A percentile compares a stretch with the other conserved stretches of the same genome.
Conservation (phyloP, 2,113 vertebrate genomes). For the Sitta europaea region DNA sequence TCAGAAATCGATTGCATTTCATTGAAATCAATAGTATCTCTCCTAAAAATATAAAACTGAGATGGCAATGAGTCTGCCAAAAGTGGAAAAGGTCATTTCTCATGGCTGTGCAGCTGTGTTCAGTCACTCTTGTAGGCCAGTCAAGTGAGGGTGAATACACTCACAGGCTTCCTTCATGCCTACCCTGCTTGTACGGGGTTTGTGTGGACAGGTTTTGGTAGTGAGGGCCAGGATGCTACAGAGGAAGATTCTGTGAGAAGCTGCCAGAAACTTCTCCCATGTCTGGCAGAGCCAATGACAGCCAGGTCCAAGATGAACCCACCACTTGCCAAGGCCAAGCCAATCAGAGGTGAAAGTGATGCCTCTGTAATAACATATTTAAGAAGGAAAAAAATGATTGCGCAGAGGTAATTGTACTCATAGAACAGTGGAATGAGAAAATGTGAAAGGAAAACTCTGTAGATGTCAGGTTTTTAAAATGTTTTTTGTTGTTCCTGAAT, state of each 20-base stretch:
- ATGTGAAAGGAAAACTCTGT: neutral
- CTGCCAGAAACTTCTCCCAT: neutral
- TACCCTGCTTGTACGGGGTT: neutral
- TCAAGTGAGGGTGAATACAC: accelerated
- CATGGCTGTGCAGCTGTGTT: neutral
- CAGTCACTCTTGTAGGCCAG: neutral
- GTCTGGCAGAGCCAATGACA: neutral
- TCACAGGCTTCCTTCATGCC: neutral
- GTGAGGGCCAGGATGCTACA: neutral
- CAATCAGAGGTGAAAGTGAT: neutral
- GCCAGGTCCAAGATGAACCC: neutral
- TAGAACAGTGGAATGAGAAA: neutral
- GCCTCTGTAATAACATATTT: neutral
- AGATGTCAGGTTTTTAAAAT: no score
- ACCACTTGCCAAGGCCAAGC: accelerated
- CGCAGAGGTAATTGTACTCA: neutral
- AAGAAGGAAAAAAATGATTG: neutral
- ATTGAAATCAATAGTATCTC: neutral
- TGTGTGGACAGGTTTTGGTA: neutral
- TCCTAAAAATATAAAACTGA: neutral
- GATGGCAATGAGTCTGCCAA: neutral
- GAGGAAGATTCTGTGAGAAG: neutral
- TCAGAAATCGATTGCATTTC: neutral
- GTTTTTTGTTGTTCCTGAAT: no score
- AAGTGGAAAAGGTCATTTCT: neutral